Percentiles rank a stretch among this genome's conserved stretches.
Evolutionary conservation across 2,888 invertebrate species (phyloP).

Genomic region (Doris montereyensis): DNA sequence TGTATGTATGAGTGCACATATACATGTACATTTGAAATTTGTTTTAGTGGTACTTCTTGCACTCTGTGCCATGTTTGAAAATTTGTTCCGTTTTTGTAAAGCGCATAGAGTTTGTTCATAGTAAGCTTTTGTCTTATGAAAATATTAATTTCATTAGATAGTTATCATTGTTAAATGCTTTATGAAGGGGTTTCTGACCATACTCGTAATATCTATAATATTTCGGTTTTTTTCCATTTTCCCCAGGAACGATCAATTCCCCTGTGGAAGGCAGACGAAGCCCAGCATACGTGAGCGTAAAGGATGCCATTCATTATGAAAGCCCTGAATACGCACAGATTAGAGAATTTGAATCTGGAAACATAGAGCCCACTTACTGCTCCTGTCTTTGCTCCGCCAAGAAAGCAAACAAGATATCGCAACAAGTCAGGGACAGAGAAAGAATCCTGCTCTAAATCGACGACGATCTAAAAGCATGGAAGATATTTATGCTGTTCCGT

Average conservation of each 20-base stretch:
- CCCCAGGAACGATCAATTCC: neutral
- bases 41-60: too few species aligned
- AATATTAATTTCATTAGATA: too few species aligned
- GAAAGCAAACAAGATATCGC: neutral
- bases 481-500: conserved; percentile 35
- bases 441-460: conserved; percentile 4
- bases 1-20: too few species aligned
- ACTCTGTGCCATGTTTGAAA: too few species aligned
- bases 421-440: neutral
- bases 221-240: too few species aligned
- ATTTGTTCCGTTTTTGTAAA: too few species aligned
- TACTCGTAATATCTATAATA: too few species aligned
- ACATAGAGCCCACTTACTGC: conserved; percentile 18
- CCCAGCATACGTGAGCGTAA: conserved; percentile 25
- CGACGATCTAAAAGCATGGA: conserved; percentile 40
- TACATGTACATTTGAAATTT: too few species aligned
- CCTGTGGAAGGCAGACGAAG: neutral
- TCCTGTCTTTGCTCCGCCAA: neutral
- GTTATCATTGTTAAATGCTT: too few species aligned
- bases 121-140: too few species aligned
- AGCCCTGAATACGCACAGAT: neutral
- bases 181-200: too few species aligned
- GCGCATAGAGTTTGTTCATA: too few species aligned
- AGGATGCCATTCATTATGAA: conserved; percentile 32
- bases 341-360: neutral